phyloP scores from a whole-genome alignment of 2,888 invertebrate species.

The Ditylenchus weischeri region DNA sequence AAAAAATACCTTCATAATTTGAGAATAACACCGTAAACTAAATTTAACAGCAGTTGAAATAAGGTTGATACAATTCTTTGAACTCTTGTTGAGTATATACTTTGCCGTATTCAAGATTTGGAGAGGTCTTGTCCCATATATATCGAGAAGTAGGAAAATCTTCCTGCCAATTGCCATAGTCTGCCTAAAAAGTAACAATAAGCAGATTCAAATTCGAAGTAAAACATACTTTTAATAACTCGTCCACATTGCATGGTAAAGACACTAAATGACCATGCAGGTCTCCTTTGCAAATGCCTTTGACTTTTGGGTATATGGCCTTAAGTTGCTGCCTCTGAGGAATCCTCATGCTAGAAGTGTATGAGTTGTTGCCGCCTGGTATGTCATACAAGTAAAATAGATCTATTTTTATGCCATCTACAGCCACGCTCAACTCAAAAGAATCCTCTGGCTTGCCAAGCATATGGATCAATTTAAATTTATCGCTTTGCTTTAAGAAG shows the following conservation, averaged over 20 bases:
- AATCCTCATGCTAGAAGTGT: slow-evolving; percentile 3
- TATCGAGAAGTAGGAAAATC: too few species aligned
- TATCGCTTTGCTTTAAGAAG: background rate
- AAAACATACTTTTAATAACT: slow-evolving; percentile 1
- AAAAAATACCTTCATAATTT: too few species aligned
- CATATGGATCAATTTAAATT: background rate
- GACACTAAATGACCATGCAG: slow-evolving; percentile 7
- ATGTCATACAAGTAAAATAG: slow-evolving; percentile 9
- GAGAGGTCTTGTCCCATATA: too few species aligned
- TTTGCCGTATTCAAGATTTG: too few species aligned
- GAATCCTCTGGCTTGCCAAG: background rate
- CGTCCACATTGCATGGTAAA: slow-evolving; percentile 9
- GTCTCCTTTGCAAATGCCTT: slow-evolving; percentile 11
- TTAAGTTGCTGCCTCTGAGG: background rate
- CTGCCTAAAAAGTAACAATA: too few species aligned
- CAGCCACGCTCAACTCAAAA: slow-evolving; percentile 5
- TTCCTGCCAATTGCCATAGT: too few species aligned
- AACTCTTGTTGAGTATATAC: too few species aligned
- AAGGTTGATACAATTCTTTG: too few species aligned
- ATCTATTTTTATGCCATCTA: slow-evolving; percentile 4
- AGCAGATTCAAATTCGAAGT: too few species aligned
- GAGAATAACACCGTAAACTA: too few species aligned
- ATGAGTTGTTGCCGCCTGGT: background rate
- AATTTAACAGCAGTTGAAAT: too few species aligned
- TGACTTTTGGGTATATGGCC: background rate